Percentiles rank a stretch among this genome's conserved stretches.
These are phyloP conservation scores for Syncerus caffer DNA, from an alignment of 2,797 vertebrate species.

Conservation along the genomic window DNA sequence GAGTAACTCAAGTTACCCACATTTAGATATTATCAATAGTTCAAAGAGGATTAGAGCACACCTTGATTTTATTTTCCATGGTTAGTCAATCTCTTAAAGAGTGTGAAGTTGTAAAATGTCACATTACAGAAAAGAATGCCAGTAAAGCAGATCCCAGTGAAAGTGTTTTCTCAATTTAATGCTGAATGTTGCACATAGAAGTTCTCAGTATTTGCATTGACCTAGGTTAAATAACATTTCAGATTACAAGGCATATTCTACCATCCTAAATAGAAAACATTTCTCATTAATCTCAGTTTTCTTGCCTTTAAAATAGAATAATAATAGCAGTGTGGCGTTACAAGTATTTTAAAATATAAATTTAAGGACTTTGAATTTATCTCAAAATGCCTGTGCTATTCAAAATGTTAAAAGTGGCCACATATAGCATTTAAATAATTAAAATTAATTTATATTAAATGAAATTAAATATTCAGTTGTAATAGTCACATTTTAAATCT, in stretches of 20 bases:
- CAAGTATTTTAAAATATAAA: neutral
- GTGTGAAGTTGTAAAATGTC: neutral
- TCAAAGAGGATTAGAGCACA: neutral
- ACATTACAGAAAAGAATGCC: neutral
- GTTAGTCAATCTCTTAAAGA: neutral
- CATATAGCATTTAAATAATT: neutral
- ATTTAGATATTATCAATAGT: neutral
- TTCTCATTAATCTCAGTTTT: neutral
- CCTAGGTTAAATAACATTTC: neutral
- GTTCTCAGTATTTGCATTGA: neutral
- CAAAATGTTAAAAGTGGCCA: neutral
- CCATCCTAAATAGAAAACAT: neutral
- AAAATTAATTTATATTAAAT: neutral
- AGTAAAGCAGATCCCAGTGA: neutral
- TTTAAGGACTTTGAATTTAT: neutral
- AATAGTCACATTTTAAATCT: neutral
- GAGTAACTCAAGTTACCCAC: neutral
- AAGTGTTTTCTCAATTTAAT: neutral
- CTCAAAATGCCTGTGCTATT: neutral
- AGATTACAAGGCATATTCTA: neutral
- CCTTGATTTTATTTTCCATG: neutral
- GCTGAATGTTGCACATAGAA: neutral
- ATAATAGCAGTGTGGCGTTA: neutral
- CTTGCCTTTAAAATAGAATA: neutral
- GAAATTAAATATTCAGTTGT: neutral